These are phyloP conservation scores for Cyprinodon diabolis DNA, from an alignment of 2,797 vertebrate genomes.

Conservation along the genomic window DNA sequence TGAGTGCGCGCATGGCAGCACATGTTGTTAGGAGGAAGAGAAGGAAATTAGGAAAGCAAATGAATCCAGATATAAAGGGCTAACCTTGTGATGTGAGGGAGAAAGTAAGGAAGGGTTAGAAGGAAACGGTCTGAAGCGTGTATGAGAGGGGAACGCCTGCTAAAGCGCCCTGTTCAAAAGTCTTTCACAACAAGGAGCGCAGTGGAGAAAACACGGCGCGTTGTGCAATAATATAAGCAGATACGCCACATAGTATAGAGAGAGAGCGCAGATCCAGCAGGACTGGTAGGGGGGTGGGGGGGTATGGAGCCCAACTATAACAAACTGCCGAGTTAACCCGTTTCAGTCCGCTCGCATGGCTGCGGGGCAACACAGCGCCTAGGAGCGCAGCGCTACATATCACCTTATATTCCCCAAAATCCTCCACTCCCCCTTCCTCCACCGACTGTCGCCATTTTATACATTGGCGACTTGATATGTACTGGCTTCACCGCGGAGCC, in stretches of 20 bases:
- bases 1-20: conserved; percentile 54
- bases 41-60: conserved; percentile 73
- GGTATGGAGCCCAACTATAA: conserved; percentile 65
- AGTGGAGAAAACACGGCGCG: conserved; percentile 55
- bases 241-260: conserved; percentile 78
- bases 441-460: conserved; percentile 88
- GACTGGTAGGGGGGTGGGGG: conserved; percentile 56
- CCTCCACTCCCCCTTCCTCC: conserved; percentile 75
- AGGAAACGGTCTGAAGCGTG: conserved; percentile 41
- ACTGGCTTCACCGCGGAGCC: conserved; percentile 76
- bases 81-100: conserved; percentile 52
- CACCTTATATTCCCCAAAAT: conserved; percentile 70
- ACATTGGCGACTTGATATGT: conserved; percentile 85
- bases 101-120: conserved; percentile 22
- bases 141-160: neutral
- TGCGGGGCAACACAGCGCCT: conserved; percentile 66
- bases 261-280: conserved; percentile 58
- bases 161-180: conserved; percentile 43
- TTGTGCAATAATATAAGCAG: conserved; percentile 76
- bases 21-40: conserved; percentile 74
- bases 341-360: conserved; percentile 68
- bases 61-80: conserved; percentile 67
- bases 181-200: conserved; percentile 60
- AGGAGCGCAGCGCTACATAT: conserved; percentile 61
- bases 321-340: conserved; percentile 82